Base-by-base conservation (phyloP, 2,888 invertebrate genomes). In the Tinea pellionella region DNA sequence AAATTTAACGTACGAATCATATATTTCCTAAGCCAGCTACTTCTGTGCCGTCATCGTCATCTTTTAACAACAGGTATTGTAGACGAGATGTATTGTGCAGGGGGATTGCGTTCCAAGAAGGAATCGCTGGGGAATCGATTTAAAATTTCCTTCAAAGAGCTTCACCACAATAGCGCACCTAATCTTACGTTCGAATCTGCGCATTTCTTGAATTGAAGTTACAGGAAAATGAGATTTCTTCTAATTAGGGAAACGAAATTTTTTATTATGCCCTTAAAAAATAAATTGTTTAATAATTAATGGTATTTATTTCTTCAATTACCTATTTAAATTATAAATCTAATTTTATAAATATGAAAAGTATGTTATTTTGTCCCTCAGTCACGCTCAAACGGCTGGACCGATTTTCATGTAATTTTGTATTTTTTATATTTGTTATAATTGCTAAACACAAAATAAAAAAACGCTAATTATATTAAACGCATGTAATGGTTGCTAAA, bases 41-140 rank as follows among this genome's bases (percentile, higher is more conserved):
- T 41, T 41, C 41, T 41, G 41, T 41, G 41, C 41, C 41, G 41
- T 41, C 41, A 41, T 41, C 57, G 15, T 57, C 32, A 57, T 57
- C 32, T 32, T 19, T 13, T 77, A 77, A 75, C 74, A 72, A 70
- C 69, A 67, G 71, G 80, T 65, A 85, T 86, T 85, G 84, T 85
- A 71, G 68, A 68, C 71, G 69, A 63, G 70, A 74, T 76, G 60
- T 75, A 86, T 86, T 86, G 87, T 85, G 77, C 68, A 67, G 65
- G 68, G 77, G 82, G 83, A 83, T 84, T 84, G 82, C 79, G 80
- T 85, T 78, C 77, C 72, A 64, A 71, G 74, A 73, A 75, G 80
- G 79, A 78, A 81, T 78, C 78, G 73, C 73, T 65, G 65, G 71
- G 75, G 80, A 83, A 84, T 84, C 80, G 85, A 86, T 86, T 86